Evolutionary conservation across 2,113 vertebrate genomes (phyloP), one percentile per base, ranked within the genome.

Genomic region (Galbula dea): DNA sequence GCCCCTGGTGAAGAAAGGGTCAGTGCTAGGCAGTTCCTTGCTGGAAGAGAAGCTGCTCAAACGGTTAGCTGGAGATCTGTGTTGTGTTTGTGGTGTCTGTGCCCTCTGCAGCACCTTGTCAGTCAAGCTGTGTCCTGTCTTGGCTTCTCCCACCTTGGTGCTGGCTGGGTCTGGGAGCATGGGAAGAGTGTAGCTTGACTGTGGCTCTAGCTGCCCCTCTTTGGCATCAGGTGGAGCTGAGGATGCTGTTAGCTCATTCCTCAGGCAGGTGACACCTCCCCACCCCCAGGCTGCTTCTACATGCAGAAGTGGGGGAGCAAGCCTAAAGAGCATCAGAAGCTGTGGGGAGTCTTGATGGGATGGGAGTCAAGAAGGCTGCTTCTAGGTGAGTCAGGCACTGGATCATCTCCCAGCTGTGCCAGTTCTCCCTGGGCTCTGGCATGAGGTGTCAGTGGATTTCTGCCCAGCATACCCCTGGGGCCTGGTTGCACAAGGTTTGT

Each of bases 1-100:
- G 77, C 62, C 84, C 81, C 94, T 97, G 93, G 73, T 96, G 98
- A 98, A 98, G 98, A 97, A 95, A 94, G 98, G 98, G 71, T 98
- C 98, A 96, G 59, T 98, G 90, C 96, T 98, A 96, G 98, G 98
- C 92, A 97, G 97, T 95, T 98, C 97, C 97, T 89, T 98, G 65
- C 96, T 92, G 88, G 95, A 97, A 15, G 97, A 97, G 93, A 98
- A 97, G 90, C 93, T 94, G 2, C 24, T 96, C 68, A 97, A 97
- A 97, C 98, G 98, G 98, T 98, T 95, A 92, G 98, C 97, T 92
- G 94, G 84, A 75, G 20, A 7, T 95, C 76, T 89, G 66, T 96
- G 86, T 92, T 8, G 15, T 90, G 92, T 89, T 54, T 1, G 24
- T 96, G 58, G 39, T 94, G 93, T 96, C 78, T 4, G 27, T 94